These are phyloP conservation scores for Synanceia verrucosa DNA, from an alignment of 2,797 vertebrate genomes.

Conservation along the genomic window DNA sequence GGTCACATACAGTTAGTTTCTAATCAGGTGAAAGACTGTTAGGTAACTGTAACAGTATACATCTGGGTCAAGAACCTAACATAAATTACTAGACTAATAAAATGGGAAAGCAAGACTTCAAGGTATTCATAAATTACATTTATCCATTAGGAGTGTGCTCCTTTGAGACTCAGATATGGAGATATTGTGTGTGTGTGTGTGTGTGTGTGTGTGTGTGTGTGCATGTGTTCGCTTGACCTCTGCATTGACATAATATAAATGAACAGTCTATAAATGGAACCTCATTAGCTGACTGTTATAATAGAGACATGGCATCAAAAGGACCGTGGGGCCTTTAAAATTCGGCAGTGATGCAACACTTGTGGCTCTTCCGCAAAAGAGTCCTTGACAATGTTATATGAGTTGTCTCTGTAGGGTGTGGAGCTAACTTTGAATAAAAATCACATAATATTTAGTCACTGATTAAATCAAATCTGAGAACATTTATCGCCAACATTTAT, in stretches of 20 bases:
- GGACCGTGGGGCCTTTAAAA: constrained; percentile 55
- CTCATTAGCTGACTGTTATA: constrained; percentile 76
- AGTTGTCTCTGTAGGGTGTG: neutral
- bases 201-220: neutral
- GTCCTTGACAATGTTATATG: neutral
- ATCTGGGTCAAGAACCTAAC: constrained; percentile 54
- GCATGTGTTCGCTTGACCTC: constrained; percentile 64
- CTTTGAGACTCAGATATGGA: constrained; percentile 33
- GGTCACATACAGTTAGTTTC: constrained; percentile 13
- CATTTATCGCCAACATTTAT: neutral
- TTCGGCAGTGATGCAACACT: constrained; percentile 60
- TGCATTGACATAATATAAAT: constrained; percentile 78
- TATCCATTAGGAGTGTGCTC: constrained; percentile 50
- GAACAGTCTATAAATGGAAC: constrained; percentile 77
- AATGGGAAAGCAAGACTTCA: constrained; percentile 43
- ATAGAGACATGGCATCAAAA: constrained; percentile 64
- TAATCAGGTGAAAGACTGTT: constrained; percentile 17
- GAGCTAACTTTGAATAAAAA: neutral
- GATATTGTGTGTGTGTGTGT: neutral
- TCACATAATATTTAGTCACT: neutral
- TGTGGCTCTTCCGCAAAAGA: constrained; percentile 13
- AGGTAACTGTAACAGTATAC: constrained; percentile 23
- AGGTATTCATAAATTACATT: constrained; percentile 59
- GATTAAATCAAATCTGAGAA: neutral
- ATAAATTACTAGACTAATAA: constrained; percentile 39